phyloP scores from a whole-genome alignment of 1,140 invertebrate species.

The Aphis gossypii region DNA sequence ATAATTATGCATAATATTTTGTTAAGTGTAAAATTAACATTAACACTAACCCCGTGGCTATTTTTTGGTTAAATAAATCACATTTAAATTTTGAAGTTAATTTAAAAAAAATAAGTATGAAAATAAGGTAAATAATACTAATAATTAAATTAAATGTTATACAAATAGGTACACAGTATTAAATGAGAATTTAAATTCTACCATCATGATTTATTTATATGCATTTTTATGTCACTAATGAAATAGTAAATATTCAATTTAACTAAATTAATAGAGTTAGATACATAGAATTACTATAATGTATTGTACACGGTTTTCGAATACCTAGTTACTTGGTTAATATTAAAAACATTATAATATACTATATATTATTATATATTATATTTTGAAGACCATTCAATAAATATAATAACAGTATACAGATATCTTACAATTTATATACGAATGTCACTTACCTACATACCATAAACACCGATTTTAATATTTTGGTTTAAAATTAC shows the following conservation, averaged over 20 bases:
- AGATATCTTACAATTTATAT: neutral
- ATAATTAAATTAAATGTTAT: neutral
- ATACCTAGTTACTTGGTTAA: neutral
- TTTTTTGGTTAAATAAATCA: neutral
- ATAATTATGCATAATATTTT: neutral
- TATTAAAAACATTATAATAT: neutral
- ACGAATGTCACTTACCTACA: neutral
- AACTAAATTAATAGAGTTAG: neutral
- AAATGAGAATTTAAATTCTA: neutral
- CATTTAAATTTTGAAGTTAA: neutral
- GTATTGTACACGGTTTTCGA: neutral
- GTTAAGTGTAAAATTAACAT: neutral
- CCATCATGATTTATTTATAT: neutral
- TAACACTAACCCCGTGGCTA: too few species aligned
- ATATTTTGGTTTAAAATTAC: neutral
- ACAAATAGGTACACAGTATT: neutral
- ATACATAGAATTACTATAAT: neutral
- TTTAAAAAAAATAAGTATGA: neutral
- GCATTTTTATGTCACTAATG: neutral
- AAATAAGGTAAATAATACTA: neutral
- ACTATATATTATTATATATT: neutral
- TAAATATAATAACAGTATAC: neutral
- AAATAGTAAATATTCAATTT: neutral
- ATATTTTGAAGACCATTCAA: neutral
- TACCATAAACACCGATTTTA: neutral